A percentile compares a stretch with the other conserved stretches of the same genome.
Conservation (phyloP, 2,888 invertebrate genomes). For the Bugulina stolonifera region DNA sequence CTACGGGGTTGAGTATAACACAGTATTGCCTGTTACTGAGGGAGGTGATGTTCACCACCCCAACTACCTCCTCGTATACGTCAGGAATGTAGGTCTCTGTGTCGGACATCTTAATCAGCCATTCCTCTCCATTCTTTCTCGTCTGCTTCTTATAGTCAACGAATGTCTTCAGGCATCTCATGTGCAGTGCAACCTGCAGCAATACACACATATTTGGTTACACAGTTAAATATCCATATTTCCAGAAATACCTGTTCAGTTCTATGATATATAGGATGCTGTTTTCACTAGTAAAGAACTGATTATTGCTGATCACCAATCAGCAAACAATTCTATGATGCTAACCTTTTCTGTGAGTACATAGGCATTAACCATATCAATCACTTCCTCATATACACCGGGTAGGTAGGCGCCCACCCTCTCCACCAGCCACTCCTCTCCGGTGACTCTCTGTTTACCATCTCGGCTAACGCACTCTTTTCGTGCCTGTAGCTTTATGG, state of each 20-base stretch:
- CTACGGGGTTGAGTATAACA: constrained; percentile 55
- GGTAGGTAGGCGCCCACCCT: constrained; percentile 56
- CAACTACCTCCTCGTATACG: constrained; percentile 56
- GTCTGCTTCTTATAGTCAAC: constrained; percentile 52
- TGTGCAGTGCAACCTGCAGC: constrained; percentile 55
- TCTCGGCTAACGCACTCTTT: constrained; percentile 53
- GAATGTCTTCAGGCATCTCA: constrained; percentile 53
- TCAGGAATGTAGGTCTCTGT: constrained; percentile 57
- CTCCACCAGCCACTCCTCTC: constrained; percentile 57
- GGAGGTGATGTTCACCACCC: constrained; percentile 54
- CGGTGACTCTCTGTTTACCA: constrained; percentile 38
- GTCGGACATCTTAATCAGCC: constrained; percentile 55
- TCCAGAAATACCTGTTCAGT: too few species aligned
- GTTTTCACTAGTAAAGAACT: too few species aligned
- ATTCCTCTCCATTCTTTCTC: constrained; percentile 57
- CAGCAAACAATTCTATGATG: too few species aligned
- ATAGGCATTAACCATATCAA: constrained; percentile 54
- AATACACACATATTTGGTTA: too few species aligned
- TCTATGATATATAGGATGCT: too few species aligned
- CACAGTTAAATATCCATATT: constrained; percentile 23
- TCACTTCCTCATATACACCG: constrained; percentile 56
- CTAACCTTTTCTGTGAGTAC: constrained; percentile 56
- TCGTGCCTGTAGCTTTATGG: constrained; percentile 53
- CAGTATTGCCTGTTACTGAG: constrained; percentile 56
- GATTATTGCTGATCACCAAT: too few species aligned